Evolutionary conservation across 1,140 invertebrate species (phyloP).

Genomic region (Babylonia areolata): DNA sequence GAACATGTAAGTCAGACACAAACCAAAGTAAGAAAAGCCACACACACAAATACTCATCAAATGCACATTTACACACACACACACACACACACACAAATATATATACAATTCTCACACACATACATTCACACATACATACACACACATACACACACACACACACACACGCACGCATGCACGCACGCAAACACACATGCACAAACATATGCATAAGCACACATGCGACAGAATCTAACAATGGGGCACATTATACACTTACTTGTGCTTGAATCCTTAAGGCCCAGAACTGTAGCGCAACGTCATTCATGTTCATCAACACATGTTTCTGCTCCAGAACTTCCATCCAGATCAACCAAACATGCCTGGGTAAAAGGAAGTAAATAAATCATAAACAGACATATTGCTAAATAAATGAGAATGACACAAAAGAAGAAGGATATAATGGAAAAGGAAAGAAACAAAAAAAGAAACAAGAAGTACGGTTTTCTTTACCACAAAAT

Average conservation of each 20-base stretch:
- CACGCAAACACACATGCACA: not conserved
- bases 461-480: no score
- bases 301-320: not conserved
- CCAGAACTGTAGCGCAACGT: conserved; percentile 20
- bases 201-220: no score
- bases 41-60: conserved; percentile 4
- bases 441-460: no score
- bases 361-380: not conserved
- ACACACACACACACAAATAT: no score
- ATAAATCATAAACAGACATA: no score
- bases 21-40: not conserved
- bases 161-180: not conserved
- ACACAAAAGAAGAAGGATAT: no score
- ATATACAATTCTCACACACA: no score
- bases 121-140: conserved; percentile 12
- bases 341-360: not conserved
- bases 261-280: conserved; percentile 17
- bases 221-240: no score
- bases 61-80: no score
- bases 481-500: no score
- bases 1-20: no score
- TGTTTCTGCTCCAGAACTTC: conserved; percentile 9
- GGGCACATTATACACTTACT: conserved; percentile 2
- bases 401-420: no score
- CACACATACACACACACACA: conserved; percentile 17